Evolutionary conservation across 2,888 invertebrate species (phyloP), one percentile per base, ranked within the genome.

Genomic region (Steromphala cineraria): DNA sequence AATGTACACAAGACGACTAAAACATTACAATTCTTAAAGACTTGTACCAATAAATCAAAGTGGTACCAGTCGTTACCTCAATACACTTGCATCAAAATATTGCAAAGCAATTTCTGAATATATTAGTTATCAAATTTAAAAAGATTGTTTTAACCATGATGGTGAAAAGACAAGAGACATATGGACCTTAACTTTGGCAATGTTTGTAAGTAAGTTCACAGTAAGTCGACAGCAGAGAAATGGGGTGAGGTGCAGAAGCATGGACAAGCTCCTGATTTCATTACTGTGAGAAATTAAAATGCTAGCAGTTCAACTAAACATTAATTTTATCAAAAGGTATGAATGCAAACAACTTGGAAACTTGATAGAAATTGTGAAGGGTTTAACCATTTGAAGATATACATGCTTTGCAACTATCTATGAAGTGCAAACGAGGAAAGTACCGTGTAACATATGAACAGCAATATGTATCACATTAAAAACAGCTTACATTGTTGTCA

Each of bases 1-100:
- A 71, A 40, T 71, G 40, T 71, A 71, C 71, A 71, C 71, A 31
- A 62, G 31, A 71, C 71, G 36, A 71, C 71, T 36, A 71, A 71
- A 31, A 71, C 40, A 36, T 31, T 31, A 71, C 71, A 71, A 36
- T 71, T 40, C 3, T 36, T 71, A 71, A n/a, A 71, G 62, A 62
- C 62, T 24, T 62, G 62, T 62, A 62, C 62, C 24, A 62, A 13
- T 62, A 62, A 28, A 62, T 62, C 3, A 62, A 15, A 62, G 28
- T 62, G 62, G 62, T 62, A 62, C 56, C 24, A 24, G 24, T 56
- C 19, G 24, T 56, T 24, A 56, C 62, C 62, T 62, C 62, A 71
- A 36, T 71, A 71, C 71, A 71, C 40, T 71, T 71, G 71, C 71
- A 71, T 71, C 71, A 71, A 71, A 31, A 71, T 71, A 71, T 40